These are phyloP conservation scores for Epizoanthus ramosus DNA, from an alignment of 92 coral and sea anemone genomes.

Conservation along the genomic window DNA sequence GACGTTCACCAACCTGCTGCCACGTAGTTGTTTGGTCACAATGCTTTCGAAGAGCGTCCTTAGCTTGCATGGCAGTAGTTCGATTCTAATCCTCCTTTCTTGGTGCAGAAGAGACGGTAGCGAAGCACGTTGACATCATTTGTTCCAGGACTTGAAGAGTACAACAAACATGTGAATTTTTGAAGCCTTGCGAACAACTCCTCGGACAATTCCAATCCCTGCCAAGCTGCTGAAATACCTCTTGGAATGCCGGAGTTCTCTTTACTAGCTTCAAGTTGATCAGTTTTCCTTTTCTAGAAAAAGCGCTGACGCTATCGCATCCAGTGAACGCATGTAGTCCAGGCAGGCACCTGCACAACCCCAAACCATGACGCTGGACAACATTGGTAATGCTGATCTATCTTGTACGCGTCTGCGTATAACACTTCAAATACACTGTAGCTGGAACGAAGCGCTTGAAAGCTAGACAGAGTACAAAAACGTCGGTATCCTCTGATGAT, in stretches of 20 bases:
- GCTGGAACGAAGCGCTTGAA: not conserved
- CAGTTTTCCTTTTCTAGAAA: too few species aligned
- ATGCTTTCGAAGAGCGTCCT: conserved; percentile 47
- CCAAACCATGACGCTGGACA: too few species aligned
- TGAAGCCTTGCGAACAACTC: too few species aligned
- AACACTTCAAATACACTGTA: not conserved
- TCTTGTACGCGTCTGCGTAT: too few species aligned
- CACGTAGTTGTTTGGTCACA: conserved; percentile 51
- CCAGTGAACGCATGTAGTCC: too few species aligned
- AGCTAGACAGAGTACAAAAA: not conserved
- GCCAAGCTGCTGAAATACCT: too few species aligned
- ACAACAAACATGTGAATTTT: conserved; percentile 12
- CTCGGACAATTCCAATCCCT: too few species aligned
- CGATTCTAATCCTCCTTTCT: conserved; percentile 59
- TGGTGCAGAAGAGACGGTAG: conserved; percentile 56
- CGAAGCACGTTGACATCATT: conserved; percentile 46
- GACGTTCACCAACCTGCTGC: conserved; percentile 57
- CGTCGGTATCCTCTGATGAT: conserved; percentile 18
- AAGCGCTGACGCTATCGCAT: too few species aligned
- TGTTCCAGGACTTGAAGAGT: conserved; percentile 50
- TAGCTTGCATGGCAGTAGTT: conserved; percentile 53
- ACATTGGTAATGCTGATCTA: too few species aligned
- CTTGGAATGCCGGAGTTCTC: too few species aligned
- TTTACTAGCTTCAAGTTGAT: too few species aligned
- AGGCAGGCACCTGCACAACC: too few species aligned